A percentile compares a stretch with the other conserved stretches of the same genome.
These are phyloP conservation scores for Hyppa rectilinea DNA, from an alignment of 2,888 invertebrate genomes.

Conservation along the genomic window DNA sequence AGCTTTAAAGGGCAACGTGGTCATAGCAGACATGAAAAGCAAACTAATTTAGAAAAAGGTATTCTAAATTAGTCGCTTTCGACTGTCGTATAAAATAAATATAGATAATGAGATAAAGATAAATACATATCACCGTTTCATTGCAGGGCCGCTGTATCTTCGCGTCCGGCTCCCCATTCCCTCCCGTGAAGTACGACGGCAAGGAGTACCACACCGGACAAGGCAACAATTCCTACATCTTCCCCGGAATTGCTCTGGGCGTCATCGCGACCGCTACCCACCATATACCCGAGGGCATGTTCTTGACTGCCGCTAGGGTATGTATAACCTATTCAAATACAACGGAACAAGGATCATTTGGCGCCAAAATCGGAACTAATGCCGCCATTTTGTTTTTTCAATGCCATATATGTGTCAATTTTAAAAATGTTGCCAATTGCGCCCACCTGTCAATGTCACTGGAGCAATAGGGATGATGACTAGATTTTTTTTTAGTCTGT, in stretches of 20 bases:
- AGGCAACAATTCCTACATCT: conserved; percentile 99
- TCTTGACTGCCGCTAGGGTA: conserved; percentile 98
- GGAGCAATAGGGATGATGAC: too few relatives aligned
- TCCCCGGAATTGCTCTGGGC: conserved; percentile 98
- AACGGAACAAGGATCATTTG: not conserved
- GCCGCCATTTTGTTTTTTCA: too few relatives aligned
- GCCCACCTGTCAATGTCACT: not conserved
- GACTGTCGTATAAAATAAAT: too few relatives aligned
- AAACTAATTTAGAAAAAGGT: not conserved
- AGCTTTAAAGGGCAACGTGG: not conserved
- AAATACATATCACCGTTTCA: not conserved
- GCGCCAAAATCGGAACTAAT: not conserved
- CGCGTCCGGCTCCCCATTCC: conserved; percentile 99
- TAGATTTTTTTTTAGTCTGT: too few relatives aligned
- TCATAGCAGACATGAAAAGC: not conserved
- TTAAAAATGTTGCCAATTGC: not conserved
- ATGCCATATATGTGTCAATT: not conserved
- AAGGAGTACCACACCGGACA: conserved; percentile 97
- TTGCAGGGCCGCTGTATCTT: conserved; percentile 97
- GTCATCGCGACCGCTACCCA: conserved; percentile 97
- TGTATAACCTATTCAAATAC: not conserved
- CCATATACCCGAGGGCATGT: conserved; percentile 98
- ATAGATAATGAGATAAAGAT: not conserved
- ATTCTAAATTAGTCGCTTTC: too few relatives aligned
- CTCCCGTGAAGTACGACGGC: conserved; percentile 94